phyloP scores from a whole-genome alignment of 2,797 vertebrate species.

The Acestrorhynchus altus region DNA sequence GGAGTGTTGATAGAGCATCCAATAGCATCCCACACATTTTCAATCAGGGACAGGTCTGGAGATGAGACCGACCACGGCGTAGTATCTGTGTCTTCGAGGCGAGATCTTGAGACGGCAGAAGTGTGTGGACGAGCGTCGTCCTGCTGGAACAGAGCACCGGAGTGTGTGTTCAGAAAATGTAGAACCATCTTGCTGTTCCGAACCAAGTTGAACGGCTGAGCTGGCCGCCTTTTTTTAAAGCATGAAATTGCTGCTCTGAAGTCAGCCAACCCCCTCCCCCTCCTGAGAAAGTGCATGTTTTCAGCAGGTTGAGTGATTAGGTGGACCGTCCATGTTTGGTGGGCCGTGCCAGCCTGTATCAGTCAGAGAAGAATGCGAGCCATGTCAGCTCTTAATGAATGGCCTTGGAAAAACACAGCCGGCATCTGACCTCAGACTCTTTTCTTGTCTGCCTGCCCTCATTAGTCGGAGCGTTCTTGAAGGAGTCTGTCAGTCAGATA shows the following conservation, averaged over 20 bases:
- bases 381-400: constrained; percentile 3
- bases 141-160: no score
- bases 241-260: background rate
- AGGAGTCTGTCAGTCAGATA: background rate
- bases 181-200: no score
- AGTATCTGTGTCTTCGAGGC: no score
- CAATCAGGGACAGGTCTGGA: no score
- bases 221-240: no score
- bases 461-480: background rate
- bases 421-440: background rate
- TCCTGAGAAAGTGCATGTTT: background rate
- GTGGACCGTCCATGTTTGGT: background rate
- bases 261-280: background rate
- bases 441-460: background rate
- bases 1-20: no score
- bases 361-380: background rate
- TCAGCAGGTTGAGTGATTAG: background rate
- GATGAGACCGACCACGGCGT: no score
- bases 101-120: no score
- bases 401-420: background rate
- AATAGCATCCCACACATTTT: no score
- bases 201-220: no score
- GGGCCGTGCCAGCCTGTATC: background rate
- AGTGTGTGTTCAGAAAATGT: no score
- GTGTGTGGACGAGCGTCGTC: no score